phyloP scores from a whole-genome alignment of 2,113 vertebrate genomes.

The Sinocyclocheilus anophthalmus region DNA sequence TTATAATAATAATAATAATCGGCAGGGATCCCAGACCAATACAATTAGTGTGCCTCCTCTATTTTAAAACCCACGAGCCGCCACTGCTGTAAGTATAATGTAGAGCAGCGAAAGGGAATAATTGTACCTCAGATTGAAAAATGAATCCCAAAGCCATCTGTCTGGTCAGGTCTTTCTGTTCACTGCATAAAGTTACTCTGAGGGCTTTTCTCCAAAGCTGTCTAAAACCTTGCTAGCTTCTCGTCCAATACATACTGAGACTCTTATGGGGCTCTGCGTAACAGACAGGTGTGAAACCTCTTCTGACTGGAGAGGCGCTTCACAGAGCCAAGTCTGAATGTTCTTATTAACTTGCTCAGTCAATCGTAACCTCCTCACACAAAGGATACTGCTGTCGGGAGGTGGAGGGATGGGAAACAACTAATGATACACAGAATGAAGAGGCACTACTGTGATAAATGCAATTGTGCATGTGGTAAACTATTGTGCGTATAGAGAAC shows the following conservation, averaged over 20 bases:
- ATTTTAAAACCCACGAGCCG: too few species aligned
- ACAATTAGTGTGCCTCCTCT: too few species aligned
- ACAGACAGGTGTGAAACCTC: slow-evolving; percentile 44
- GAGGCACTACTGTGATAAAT: slow-evolving; percentile 12
- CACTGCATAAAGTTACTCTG: neutral
- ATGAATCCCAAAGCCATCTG: neutral
- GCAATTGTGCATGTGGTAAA: slow-evolving; percentile 35
- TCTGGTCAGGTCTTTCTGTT: neutral
- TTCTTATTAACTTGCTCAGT: slow-evolving; percentile 52
- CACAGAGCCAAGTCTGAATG: slow-evolving; percentile 39
- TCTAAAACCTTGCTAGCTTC: slow-evolving; percentile 13
- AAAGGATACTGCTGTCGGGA: slow-evolving; percentile 19
- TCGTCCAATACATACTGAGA: neutral
- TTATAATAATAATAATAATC: too few species aligned
- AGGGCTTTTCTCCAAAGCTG: slow-evolving; percentile 9
- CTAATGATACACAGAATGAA: slow-evolving; percentile 44
- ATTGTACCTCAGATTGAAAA: neutral
- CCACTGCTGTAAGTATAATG: neutral
- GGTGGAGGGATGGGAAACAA: slow-evolving; percentile 14
- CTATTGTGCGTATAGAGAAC: neutral
- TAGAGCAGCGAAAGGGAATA: neutral
- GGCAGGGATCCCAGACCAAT: too few species aligned
- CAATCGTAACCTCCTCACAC: slow-evolving; percentile 38
- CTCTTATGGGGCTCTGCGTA: neutral
- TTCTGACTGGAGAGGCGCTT: slow-evolving; percentile 40